These are phyloP conservation scores for Tupaia tana DNA, from an alignment of 2,113 vertebrate species.

Conservation along the genomic window DNA sequence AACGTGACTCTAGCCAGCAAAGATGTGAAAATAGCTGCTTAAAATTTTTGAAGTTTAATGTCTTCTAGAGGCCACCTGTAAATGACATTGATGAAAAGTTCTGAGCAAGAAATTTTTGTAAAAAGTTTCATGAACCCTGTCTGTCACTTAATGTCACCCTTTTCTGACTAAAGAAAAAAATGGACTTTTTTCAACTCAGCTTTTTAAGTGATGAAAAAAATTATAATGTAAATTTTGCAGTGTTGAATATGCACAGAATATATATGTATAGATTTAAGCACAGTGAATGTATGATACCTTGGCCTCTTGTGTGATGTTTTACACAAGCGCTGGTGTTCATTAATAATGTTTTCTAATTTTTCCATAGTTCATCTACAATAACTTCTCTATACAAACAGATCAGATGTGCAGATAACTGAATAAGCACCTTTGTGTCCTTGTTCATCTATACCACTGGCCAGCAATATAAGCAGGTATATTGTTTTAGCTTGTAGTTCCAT, in stretches of 20 bases:
- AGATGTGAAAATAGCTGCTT: slow-evolving; percentile 68
- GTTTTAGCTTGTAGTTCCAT: slow-evolving; percentile 60
- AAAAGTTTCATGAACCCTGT: slow-evolving; percentile 52
- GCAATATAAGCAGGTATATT: slow-evolving; percentile 73
- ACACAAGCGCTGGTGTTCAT: slow-evolving; percentile 81
- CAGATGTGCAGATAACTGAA: slow-evolving; percentile 73
- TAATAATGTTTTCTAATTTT: slow-evolving; percentile 82
- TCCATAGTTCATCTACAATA: slow-evolving; percentile 74
- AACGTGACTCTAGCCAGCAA: slow-evolving; percentile 71
- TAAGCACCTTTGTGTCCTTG: slow-evolving; percentile 76
- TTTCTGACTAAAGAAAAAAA: slow-evolving; percentile 68
- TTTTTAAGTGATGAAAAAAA: slow-evolving; percentile 68
- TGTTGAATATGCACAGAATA: slow-evolving; percentile 65
- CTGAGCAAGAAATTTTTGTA: slow-evolving; percentile 71
- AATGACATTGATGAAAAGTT: slow-evolving; percentile 65
- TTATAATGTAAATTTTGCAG: slow-evolving; percentile 63
- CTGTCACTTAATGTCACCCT: slow-evolving; percentile 64
- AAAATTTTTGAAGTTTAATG: slow-evolving; percentile 61
- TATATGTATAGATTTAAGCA: slow-evolving; percentile 76
- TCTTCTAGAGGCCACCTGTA: slow-evolving; percentile 71
- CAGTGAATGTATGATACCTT: slow-evolving; percentile 66
- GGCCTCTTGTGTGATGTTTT: slow-evolving; percentile 79
- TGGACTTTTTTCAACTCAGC: slow-evolving; percentile 59
- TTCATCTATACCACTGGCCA: slow-evolving; percentile 74
- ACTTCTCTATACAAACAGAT: slow-evolving; percentile 76